Base-by-base conservation (phyloP, 2,888 invertebrate genomes). In the Caenorhabditis sp. region DNA sequence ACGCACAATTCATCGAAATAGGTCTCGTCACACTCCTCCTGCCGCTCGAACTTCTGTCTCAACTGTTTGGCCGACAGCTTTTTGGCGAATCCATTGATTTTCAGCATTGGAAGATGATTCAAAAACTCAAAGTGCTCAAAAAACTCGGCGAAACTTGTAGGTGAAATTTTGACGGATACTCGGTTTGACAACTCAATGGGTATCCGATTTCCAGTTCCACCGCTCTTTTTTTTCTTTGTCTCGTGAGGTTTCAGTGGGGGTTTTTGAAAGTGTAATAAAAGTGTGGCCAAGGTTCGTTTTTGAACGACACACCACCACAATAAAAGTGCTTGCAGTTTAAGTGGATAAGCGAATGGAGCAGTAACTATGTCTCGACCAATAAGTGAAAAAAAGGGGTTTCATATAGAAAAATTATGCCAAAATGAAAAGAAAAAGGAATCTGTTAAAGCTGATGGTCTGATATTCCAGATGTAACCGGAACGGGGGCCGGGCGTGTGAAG, bases 1-100 rank as follows among this genome's bases (percentile, higher is more conserved):
- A 82, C 82, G 74, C 19, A 82, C 82, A 82, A 69, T 19, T 77
- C 82, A 61, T 82, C 82, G 54, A 82, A 82, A 38, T 31, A 51
- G 3, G 56, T 12, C 14, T 66, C 77, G 51, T 77, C 77, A 56
- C 77, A 79, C 49, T 77, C 77, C 8, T 68, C 49, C 19, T 82
- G 82, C 14, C 82, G 51, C 26, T 82, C 82, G 31, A 82, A 82
- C 19, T 74, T 68, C 26, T 51, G n/a, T 12, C 82, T 59, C 63
- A 82, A 73, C 54, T 73, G 73, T 41, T 79, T 77, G 7, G 82
- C 79, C n/a, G 68, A 28, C 38, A 77, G 19, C 49, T 82, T 82
- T 47, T 73, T 72, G 14, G 69, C 69, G 35, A 70, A 77, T 6
- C 69, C 69, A 24, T 70, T 77, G 10, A 77, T 63, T 77, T 70